These are phyloP conservation scores for Meteorus colon DNA, from an alignment of 2,888 invertebrate species.

Conservation along the genomic window DNA sequence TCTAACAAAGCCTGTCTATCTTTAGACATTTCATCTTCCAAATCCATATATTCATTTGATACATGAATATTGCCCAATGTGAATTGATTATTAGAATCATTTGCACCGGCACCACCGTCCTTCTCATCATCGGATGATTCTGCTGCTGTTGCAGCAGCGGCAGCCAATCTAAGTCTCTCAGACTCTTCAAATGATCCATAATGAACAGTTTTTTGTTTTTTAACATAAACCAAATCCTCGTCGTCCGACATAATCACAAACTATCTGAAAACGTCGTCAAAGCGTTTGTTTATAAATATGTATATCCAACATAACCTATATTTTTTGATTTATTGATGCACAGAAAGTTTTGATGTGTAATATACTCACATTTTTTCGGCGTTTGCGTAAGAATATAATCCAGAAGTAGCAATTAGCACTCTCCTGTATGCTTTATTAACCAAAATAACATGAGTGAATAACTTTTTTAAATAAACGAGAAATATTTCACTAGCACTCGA, in stretches of 20 bases:
- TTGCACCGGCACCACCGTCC: conserved; percentile 75
- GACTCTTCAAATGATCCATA: conserved; percentile 93
- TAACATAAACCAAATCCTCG: conserved; percentile 83
- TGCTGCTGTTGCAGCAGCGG: conserved; percentile 76
- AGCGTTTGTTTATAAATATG: conserved; percentile 1
- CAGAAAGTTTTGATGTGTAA: neutral
- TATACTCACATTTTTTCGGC: too few relatives aligned
- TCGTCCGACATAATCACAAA: conserved; percentile 85
- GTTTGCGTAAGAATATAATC: too few relatives aligned
- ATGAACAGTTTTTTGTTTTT: conserved; percentile 85
- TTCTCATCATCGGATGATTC: conserved; percentile 79
- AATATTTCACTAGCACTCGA: too few relatives aligned
- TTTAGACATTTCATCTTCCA: conserved; percentile 89
- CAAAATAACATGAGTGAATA: neutral
- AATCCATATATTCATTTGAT: conserved; percentile 82
- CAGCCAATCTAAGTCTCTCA: conserved; percentile 82
- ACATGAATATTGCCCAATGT: conserved; percentile 69
- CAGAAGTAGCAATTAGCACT: too few relatives aligned
- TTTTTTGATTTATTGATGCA: neutral
- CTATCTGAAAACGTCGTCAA: neutral
- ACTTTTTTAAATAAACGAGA: neutral
- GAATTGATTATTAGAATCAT: conserved; percentile 39
- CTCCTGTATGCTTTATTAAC: too few relatives aligned
- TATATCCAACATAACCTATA: conserved; percentile 1
- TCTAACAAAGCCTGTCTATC: conserved; percentile 94